Evolutionary conservation across 1,140 invertebrate species (phyloP).

Genomic region (Potamilus streckersoni): DNA sequence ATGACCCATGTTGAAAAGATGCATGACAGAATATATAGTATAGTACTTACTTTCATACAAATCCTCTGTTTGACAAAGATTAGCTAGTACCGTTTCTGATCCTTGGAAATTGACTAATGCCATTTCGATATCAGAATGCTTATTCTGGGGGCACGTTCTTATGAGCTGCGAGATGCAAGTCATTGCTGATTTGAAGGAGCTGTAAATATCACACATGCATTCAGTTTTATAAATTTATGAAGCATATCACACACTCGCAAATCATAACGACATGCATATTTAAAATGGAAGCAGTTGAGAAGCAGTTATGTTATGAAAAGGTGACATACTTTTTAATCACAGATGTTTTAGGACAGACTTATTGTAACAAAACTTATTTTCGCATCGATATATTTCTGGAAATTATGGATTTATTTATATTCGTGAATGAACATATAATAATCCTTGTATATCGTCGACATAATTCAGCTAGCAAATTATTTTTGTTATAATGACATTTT

Average conservation of each 20-base stretch:
- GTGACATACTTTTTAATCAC: too few relatives aligned
- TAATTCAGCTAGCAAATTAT: too few relatives aligned
- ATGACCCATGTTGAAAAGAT: too few relatives aligned
- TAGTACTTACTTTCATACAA: constrained; percentile 21
- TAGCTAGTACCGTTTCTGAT: constrained; percentile 7
- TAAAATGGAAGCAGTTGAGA: neutral
- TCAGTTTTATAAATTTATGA: neutral
- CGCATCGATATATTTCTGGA: too few relatives aligned
- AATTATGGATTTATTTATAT: too few relatives aligned
- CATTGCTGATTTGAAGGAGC: constrained; percentile 7
- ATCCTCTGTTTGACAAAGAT: constrained; percentile 12
- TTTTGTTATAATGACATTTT: too few relatives aligned
- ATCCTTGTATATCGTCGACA: too few relatives aligned
- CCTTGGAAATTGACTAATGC: constrained; percentile 1
- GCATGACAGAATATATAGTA: neutral
- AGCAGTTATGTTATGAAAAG: neutral
- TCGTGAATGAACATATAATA: too few relatives aligned
- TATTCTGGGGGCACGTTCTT: neutral
- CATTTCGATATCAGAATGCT: constrained; percentile 5
- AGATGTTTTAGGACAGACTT: too few relatives aligned
- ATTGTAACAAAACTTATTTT: too few relatives aligned
- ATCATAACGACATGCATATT: neutral
- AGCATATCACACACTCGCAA: too few relatives aligned
- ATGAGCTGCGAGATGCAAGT: constrained; percentile 6
- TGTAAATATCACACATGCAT: constrained; percentile 1